Evolutionary conservation across 2,888 invertebrate species (phyloP).

Genomic region (Nemurella pictetii): DNA sequence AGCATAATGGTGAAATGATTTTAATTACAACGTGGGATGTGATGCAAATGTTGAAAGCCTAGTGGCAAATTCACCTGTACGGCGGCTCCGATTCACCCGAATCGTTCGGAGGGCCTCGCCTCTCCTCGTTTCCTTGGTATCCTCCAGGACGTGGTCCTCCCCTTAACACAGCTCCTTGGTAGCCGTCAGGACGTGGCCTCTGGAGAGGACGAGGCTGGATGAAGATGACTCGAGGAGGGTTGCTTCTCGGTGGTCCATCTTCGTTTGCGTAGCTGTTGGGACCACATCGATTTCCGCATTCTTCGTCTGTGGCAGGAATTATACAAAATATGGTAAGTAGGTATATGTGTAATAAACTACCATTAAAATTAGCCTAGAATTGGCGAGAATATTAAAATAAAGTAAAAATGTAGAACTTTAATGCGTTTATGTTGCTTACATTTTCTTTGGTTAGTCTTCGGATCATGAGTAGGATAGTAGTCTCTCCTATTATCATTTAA

Average conservation of each 20-base stretch:
- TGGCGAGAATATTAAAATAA: too few relatives aligned
- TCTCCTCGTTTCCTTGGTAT: not conserved
- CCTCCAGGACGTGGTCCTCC: not conserved
- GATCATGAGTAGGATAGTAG: not conserved
- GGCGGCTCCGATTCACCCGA: not conserved
- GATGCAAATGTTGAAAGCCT: not conserved
- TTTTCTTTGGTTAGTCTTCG: not conserved
- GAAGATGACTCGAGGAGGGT: not conserved
- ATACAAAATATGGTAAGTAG: too few relatives aligned
- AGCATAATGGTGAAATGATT: not conserved
- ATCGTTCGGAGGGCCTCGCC: not conserved
- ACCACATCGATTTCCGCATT: not conserved
- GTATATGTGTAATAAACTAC: too few relatives aligned
- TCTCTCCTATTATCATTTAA: not conserved
- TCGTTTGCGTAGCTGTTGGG: not conserved
- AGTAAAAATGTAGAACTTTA: too few relatives aligned
- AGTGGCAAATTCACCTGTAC: constrained; percentile 5
- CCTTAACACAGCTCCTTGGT: not conserved
- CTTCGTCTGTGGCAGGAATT: not conserved
- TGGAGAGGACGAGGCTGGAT: not conserved
- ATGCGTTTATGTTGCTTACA: too few relatives aligned
- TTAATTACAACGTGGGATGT: not conserved
- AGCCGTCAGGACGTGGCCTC: not conserved
- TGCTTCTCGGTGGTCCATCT: not conserved
- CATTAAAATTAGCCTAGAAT: too few relatives aligned